Base-by-base conservation (phyloP, 2,888 invertebrate genomes). In the Nomada ferruginata region DNA sequence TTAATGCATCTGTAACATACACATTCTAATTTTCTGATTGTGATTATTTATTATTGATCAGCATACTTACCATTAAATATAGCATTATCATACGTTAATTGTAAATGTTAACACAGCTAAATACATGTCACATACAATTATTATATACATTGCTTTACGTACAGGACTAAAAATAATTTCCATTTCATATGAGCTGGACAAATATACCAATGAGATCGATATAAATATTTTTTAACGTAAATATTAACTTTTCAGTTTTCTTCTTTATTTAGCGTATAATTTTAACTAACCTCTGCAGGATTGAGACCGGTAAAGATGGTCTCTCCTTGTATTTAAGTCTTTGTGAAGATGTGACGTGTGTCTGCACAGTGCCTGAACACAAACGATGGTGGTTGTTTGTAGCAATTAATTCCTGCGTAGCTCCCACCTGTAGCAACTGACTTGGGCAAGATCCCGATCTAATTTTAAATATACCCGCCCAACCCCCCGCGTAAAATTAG, bases 381-480 rank as follows among this genome's bases (percentile, higher is more conserved):
- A 91, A 90, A 87, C 93, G 93, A 75, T 92, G 92, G 85, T 92
- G 91, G 87, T 87, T 92, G 89, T 90, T 91, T 81, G 91, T 90
- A 89, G 89, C 84, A 85, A 90, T 92, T 89, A 94, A 91, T 89
- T 95, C 94, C 88, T 95, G 95, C 71, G 94, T 93, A 74, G 96
- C 96, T 93, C 96, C 95, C 91, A 96, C 95, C 93, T 97, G 97
- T 91, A 97, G 96, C 94, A 98, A 95, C 94, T 97, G 98, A 94
- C 97, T 97, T 88, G 98, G 98, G 94, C 97, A 98, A 89, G 98
- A 98, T 82, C 98, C 98, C 91, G 98, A 98, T 95, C 98, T 97
- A 94, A 88, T 91, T 90, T 88, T 86, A 86, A 89, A 87, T 85
- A 85, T 75, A 75, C 85, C 87, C 85, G 78, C 84, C 86, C 90